Base-by-base conservation (phyloP, 2,888 invertebrate genomes). In the Sarcophaga carnaria region DNA sequence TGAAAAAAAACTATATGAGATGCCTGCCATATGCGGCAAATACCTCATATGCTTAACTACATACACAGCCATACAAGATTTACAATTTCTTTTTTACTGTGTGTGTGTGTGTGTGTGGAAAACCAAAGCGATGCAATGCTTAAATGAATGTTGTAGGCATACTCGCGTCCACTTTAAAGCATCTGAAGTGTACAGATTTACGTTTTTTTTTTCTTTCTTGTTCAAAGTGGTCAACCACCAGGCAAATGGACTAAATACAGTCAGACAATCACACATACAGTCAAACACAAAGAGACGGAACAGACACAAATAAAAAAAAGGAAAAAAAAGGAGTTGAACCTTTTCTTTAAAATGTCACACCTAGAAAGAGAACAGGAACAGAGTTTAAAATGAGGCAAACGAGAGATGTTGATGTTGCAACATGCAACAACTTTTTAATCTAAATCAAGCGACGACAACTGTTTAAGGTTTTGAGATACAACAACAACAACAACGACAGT, bases 391-490 rank as follows among this genome's bases (percentile, higher is more conserved):
- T 17, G 45, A 62, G 25, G 27, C 62, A 66, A 22, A 63, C 54
- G 47, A 59, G 27, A 60, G 59, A 84, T 69, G 76, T 79, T 64
- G 62, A 45, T 54, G 81, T 75, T 83, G 80, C 72, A 77, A 78
- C 83, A 76, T 83, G 78, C 84, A 84, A 87, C 84, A 84, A 72
- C 69, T 83, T 87, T 54, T 72, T 79, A 84, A 87, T 84, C 81
- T 81, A 63, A 84, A 69, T 71, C 79, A 81, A 81, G 67, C 84
- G 81, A 87, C 70, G 76, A 82, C 84, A 87, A 87, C 84, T 82
- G 79, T 80, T 85, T 80, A 80, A 70, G 64, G 66, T 75, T 78
- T 80, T 62, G 10, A 70, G 64, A 84, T 72, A 74, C 22, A 80
- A 80, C 75, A 80, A 59, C 22, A 77, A 54, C 27, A 81, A 69